These are phyloP conservation scores for Toxostoma redivivum DNA, from an alignment of 2,113 vertebrate species.

Conservation along the genomic window DNA sequence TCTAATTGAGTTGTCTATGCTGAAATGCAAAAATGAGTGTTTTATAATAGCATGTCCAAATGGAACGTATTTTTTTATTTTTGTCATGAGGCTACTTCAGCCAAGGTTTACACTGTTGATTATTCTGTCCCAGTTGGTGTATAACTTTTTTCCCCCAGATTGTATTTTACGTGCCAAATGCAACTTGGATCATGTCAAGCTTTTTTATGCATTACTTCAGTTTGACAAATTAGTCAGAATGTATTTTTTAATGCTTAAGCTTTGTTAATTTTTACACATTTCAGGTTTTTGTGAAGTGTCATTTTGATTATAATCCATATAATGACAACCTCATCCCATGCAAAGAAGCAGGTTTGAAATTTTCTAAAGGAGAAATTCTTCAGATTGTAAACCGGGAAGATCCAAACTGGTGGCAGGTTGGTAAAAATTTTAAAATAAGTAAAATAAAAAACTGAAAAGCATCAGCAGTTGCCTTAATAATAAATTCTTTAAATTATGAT, in stretches of 20 bases:
- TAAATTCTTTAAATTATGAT: neutral
- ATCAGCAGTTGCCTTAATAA: neutral
- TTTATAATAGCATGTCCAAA: neutral
- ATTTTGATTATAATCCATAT: constrained; percentile 96
- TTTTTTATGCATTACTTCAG: neutral
- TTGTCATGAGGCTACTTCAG: neutral
- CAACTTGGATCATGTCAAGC: neutral
- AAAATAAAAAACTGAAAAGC: neutral
- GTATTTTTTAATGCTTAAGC: neutral
- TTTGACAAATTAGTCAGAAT: neutral
- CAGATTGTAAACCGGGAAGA: constrained; percentile 98
- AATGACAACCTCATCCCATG: constrained; percentile 96
- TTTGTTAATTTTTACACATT: constrained; percentile 50
- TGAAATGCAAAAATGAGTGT: neutral
- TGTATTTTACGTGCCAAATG: neutral
- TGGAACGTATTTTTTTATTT: neutral
- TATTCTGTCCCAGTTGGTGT: neutral
- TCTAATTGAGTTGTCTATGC: neutral
- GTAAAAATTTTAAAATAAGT: constrained; percentile 18
- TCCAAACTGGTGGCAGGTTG: constrained; percentile 98
- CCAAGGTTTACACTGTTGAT: neutral
- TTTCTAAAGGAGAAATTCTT: constrained; percentile 94
- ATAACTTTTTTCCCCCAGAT: neutral
- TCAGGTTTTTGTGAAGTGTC: constrained; percentile 94
- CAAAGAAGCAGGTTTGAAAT: constrained; percentile 94